Evolutionary conservation across 2,113 vertebrate genomes (phyloP).

Genomic region (Capreolus pygargus): DNA sequence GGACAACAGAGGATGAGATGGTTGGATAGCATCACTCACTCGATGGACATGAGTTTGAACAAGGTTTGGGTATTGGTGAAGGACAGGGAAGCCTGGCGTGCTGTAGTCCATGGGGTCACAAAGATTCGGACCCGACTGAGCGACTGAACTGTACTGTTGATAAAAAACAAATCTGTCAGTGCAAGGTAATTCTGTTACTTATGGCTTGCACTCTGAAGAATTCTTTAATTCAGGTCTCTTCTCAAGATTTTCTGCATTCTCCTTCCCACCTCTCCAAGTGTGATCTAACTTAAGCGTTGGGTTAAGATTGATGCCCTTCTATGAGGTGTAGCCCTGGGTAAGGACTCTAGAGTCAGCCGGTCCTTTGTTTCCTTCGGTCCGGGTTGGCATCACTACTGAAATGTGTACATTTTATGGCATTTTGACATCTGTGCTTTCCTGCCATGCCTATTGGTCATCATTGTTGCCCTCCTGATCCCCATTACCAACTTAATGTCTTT

Average conservation of each 20-base stretch:
- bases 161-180: neutral
- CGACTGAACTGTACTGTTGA: neutral
- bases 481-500: neutral
- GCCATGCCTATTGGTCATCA: neutral
- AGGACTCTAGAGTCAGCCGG: neutral
- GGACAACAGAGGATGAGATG: neutral
- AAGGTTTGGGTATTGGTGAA: neutral
- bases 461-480: neutral
- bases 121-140: accelerated
- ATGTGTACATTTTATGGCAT: neutral
- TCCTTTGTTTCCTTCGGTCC: neutral
- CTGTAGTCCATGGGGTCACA: neutral
- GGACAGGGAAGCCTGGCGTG: neutral
- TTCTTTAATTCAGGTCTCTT: neutral
- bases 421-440: neutral
- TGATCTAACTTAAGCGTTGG: neutral
- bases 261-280: neutral
- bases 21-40: neutral
- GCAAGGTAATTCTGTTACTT: neutral
- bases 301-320: neutral
- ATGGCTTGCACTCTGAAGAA: neutral
- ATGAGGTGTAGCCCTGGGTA: neutral
- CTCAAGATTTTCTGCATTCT: neutral
- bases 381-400: neutral
- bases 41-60: neutral